Base-by-base conservation (phyloP, 2,797 vertebrate species). In the Gymnodraco acuticeps region DNA sequence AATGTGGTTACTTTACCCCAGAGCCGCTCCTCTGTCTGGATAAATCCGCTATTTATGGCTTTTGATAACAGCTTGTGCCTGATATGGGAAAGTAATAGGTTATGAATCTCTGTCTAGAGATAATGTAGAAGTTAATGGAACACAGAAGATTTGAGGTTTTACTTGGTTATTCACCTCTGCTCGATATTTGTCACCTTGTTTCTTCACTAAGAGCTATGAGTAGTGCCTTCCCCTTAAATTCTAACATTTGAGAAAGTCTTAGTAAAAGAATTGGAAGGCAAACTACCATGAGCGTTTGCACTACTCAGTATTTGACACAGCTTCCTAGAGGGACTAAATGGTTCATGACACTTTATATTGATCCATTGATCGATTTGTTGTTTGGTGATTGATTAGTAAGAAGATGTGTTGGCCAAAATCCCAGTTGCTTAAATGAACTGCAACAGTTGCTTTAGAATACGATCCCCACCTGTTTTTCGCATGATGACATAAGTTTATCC, bases 81-180 rank as follows among this genome's bases (percentile, higher is more conserved):
- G 86, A 87, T 85, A 79, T 55, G 79, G 59, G 54, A 75, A 67
- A 70, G 74, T 64, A 89, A 88, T 80, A 70, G 73, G 63, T 86
- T 82, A 83, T 82, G 65, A 73, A 84, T 83, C 56, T 77, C 46
- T 64, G 67, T 77, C 65, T 68, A 53, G 56, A 89, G 86, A 83
- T 88, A 88, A 79, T 64, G 48, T 23, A 45, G 56, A 66, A 76
- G 86, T 89, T 91, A 91, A 92, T 86, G 74, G 78, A 76, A 78
- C 59, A 84, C 78, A 38, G 67, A 67, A 75, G 75, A 78, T 83
- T 73, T 71, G 52, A 33, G 55, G 50, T 71, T 77, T 75, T 53
- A 15, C 41, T 23, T 10, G 0, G 45, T 61, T 76, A 19, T 51
- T 73, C 62, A 76, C 73, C 82, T 83, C 82, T 75, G 56, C 45